Percentiles rank a stretch among this genome's conserved stretches.
phyloP scores from a whole-genome alignment of 2,888 invertebrate genomes.

The Eupeodes luniger region DNA sequence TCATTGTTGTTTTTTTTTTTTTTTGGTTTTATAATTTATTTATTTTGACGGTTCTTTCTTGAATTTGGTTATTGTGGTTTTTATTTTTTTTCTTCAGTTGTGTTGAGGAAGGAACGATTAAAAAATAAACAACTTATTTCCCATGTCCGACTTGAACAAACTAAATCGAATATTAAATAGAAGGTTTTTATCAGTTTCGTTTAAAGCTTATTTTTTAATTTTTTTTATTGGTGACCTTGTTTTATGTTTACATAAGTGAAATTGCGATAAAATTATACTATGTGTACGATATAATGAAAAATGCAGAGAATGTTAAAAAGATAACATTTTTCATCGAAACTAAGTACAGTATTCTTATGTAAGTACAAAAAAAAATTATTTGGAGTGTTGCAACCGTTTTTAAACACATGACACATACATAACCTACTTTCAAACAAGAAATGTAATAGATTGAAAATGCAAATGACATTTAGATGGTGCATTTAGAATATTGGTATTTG shows the following conservation, averaged over 20 bases:
- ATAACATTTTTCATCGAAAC: background rate
- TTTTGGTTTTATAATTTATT: constrained; percentile 17
- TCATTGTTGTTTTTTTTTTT: constrained; percentile 9
- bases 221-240: constrained; percentile 53
- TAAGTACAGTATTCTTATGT: background rate
- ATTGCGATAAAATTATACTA: constrained; percentile 55
- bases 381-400: background rate
- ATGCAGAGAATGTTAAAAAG: constrained; percentile 18
- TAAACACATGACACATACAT: background rate
- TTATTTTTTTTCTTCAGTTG: background rate
- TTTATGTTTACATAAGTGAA: constrained; percentile 46
- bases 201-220: background rate
- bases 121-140: background rate
- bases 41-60: constrained; percentile 32
- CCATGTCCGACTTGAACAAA: constrained; percentile 16
- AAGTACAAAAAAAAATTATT: background rate
- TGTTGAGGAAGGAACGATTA: background rate
- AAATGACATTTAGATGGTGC: no score
- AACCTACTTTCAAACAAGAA: background rate
- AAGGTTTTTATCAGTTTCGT: constrained; percentile 57
- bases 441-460: background rate
- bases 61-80: background rate
- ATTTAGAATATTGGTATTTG: no score
- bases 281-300: background rate
- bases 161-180: constrained; percentile 4